Conservation (phyloP, 2,797 vertebrate species). For the Acrocephalus scirpaceus region DNA sequence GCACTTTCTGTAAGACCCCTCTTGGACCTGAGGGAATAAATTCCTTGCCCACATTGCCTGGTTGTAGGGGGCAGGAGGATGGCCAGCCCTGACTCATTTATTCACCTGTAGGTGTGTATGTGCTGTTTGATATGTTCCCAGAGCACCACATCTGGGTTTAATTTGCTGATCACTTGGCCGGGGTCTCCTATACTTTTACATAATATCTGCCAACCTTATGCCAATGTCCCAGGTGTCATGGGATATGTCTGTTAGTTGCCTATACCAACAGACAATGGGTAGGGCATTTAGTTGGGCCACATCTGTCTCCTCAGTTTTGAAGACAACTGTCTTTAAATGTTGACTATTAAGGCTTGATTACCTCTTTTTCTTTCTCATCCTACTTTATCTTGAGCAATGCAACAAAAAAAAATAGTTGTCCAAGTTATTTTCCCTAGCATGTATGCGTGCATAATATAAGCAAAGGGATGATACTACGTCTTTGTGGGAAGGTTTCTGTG, state of each 20-base stretch:
- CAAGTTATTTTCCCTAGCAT: background rate
- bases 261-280: background rate
- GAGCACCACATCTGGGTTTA: background rate
- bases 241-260: background rate
- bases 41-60: background rate
- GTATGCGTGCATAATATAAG: background rate
- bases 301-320: background rate
- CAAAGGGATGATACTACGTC: background rate
- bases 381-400: background rate
- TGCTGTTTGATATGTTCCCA: background rate
- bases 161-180: background rate
- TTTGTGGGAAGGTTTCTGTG: background rate
- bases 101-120: background rate
- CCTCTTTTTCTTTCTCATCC: background rate
- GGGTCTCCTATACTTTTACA: background rate
- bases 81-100: background rate
- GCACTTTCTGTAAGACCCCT: background rate
- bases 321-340: background rate
- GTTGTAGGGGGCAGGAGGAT: background rate
- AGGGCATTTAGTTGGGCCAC: background rate
- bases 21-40: background rate
- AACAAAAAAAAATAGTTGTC: background rate
- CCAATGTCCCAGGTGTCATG: background rate
- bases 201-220: background rate
- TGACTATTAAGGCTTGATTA: background rate